phyloP scores from a whole-genome alignment of 2,113 vertebrate species.

The Cettia cetti region DNA sequence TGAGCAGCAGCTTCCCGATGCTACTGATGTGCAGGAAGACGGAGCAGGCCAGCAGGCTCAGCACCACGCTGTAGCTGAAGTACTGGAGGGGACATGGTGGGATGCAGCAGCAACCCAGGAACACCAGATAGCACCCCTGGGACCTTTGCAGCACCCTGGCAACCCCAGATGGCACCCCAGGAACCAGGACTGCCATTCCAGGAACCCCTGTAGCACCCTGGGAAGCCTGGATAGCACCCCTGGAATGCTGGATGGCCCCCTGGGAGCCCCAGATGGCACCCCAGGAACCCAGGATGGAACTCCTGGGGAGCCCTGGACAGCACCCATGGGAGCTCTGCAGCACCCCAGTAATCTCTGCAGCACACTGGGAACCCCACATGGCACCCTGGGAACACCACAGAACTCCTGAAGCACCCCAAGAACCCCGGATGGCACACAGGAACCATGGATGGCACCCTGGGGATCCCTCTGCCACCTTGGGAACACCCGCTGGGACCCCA shows the following conservation, averaged over 20 bases:
- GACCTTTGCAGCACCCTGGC: background rate
- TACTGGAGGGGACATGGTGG: conserved; percentile 70
- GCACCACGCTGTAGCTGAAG: conserved; percentile 89
- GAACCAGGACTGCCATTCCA: background rate
- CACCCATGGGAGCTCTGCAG: too few relatives aligned
- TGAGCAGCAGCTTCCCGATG: conserved; percentile 91
- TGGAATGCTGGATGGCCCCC: background rate
- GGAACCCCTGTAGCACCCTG: background rate
- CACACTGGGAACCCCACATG: background rate
- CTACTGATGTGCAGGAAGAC: conserved; percentile 98
- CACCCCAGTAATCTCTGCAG: too few relatives aligned
- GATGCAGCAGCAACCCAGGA: background rate
- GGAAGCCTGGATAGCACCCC: background rate
- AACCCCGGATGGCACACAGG: background rate
- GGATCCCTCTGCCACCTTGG: background rate
- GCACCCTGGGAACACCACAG: background rate
- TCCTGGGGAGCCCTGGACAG: background rate
- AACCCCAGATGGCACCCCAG: background rate
- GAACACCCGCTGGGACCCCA: background rate
- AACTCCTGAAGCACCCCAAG: too few relatives aligned
- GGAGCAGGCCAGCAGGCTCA: conserved; percentile 93
- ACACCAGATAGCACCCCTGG: background rate
- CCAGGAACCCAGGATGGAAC: too few relatives aligned
- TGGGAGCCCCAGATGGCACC: background rate
- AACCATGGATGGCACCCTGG: background rate